Evolutionary conservation across 2,888 invertebrate species (phyloP), one percentile per base, ranked within the genome.

Genomic region (Anorthoa munda): DNA sequence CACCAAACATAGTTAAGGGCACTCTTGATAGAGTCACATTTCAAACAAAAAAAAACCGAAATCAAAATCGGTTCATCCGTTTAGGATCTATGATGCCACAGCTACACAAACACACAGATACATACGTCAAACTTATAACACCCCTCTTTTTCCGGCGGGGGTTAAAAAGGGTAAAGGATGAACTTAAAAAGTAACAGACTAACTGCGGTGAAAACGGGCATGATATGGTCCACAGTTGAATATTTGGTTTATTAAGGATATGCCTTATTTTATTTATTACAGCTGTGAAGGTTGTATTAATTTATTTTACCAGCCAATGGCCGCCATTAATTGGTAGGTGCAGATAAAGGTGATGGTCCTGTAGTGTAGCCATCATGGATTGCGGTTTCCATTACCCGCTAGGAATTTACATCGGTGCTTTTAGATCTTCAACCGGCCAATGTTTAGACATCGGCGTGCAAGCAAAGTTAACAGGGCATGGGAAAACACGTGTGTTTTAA

Each of bases 401-500:
- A 58, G 5, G 12, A n/a, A 58, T 71, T 23, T 21, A 50, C 18
- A 17, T 56, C 48, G 17, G 11, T 45, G 21, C 15, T 48, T 46
- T 23, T 21, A 39, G 12, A 66, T 31, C 53, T 31, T 46, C 1
- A 15, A 23, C 56, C 39, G n/a, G 31, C 46, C 18, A 51, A 26
- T 45, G 15, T 13, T 58, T 31, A 72, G 5, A 17, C 7, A 26
- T 59, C 46, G 39, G 18, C 23, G 51, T 69, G 46, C 51, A 64
- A 64, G 63, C 46, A 39, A 70, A 63, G 13, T 48, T 56, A n/a
- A 51, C 18, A 21, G 61, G 61, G 26, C 66, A 66, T 72, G 72
- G 31, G 65, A 77, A 77, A 76, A 58, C 77, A 78, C 73, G 63
- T 73, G 64, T 60, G 78, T 50, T 53, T 31, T 74, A 77, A 73